Evolutionary conservation across 2,797 vertebrate species (phyloP).

Genomic region (Neosilurus mollespiculum): DNA sequence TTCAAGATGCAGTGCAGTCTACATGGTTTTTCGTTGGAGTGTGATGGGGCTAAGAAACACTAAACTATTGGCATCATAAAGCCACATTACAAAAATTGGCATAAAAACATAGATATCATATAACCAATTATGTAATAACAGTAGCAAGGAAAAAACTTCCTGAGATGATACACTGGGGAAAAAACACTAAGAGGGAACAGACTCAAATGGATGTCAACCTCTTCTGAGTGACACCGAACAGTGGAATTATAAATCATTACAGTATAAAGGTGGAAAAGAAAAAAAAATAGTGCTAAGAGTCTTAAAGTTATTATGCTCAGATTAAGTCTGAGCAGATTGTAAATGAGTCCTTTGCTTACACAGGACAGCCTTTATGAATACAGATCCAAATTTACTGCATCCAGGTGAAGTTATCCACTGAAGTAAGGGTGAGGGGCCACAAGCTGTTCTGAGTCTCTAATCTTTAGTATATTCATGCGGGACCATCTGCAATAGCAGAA

Average conservation of each 20-base stretch:
- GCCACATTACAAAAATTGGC: background rate
- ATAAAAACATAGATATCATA: background rate
- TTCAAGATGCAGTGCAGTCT: too few species aligned
- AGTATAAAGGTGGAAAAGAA: background rate
- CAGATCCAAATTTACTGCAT: background rate
- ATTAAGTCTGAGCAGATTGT: background rate
- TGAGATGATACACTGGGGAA: background rate
- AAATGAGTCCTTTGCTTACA: background rate
- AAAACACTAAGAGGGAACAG: background rate
- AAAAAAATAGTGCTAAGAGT: background rate
- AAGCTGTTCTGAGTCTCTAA: background rate
- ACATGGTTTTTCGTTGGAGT: too few species aligned
- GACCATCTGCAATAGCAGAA: background rate
- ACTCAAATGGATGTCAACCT: background rate
- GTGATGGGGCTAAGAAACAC: background rate
- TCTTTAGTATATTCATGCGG: background rate
- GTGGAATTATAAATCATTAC: conserved; percentile 1
- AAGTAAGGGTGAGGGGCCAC: background rate
- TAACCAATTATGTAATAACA: background rate
- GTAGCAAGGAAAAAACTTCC: background rate
- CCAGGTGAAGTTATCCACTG: background rate
- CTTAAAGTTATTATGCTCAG: background rate
- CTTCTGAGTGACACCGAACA: background rate
- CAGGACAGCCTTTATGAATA: background rate
- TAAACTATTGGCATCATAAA: background rate